These are phyloP conservation scores for Lepus americanus DNA, from an alignment of 2,113 vertebrate genomes.

Conservation along the genomic window DNA sequence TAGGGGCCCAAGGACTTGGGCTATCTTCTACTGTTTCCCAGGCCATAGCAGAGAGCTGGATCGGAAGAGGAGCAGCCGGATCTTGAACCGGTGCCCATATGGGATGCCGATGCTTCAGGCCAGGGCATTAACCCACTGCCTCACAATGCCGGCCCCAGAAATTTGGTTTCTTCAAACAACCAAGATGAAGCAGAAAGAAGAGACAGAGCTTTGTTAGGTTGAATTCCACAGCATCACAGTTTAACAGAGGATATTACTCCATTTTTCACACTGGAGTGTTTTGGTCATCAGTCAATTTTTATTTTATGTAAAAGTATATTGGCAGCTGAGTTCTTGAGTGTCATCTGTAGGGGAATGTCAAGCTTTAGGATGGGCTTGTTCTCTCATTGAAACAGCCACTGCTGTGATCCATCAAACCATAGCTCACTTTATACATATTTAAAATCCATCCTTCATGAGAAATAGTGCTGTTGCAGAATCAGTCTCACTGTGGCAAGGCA, in stretches of 20 bases:
- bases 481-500: conserved; percentile 47
- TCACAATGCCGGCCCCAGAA: background rate
- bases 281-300: conserved; percentile 69
- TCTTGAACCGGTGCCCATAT: too few relatives aligned
- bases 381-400: conserved; percentile 61
- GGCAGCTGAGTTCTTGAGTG: conserved; percentile 62
- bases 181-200: background rate
- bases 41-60: too few relatives aligned
- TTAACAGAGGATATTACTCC: conserved; percentile 29
- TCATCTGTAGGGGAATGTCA: conserved; percentile 50
- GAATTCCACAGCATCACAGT: conserved; percentile 11
- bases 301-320: conserved; percentile 70
- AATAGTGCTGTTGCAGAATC: conserved; percentile 47
- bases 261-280: conserved; percentile 51
- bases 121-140: background rate
- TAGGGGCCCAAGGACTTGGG: too few relatives aligned
- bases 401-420: conserved; percentile 72
- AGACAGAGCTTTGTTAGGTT: conserved; percentile 26
- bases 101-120: too few relatives aligned
- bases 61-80: too few relatives aligned
- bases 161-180: background rate
- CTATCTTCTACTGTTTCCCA: too few relatives aligned
- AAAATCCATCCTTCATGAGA: conserved; percentile 68
- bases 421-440: conserved; percentile 74
- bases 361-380: conserved; percentile 37